Evolutionary conservation across 2,797 vertebrate species (phyloP).

Genomic region (Vespertilio murinus): DNA sequence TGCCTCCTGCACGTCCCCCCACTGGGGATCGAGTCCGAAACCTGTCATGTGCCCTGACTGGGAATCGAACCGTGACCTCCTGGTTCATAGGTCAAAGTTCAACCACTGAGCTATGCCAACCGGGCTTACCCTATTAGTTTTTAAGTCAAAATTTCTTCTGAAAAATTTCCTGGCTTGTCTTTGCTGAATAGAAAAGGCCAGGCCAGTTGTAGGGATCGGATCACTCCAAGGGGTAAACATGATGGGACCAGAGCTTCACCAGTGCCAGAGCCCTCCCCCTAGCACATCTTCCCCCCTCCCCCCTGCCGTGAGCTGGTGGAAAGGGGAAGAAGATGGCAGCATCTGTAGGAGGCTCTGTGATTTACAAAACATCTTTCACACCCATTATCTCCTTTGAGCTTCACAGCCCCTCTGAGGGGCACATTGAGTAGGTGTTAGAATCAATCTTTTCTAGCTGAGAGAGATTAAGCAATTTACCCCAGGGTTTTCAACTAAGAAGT

Average conservation of each 20-base stretch:
- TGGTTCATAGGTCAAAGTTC: too few species aligned
- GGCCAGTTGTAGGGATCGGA: not conserved
- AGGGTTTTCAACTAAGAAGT: not conserved
- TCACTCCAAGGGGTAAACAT: not conserved
- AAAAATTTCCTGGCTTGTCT: slow-evolving; percentile 9
- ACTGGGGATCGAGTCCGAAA: too few species aligned
- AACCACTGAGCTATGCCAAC: too few species aligned
- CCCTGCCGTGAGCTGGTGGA: not conserved
- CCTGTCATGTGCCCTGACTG: too few species aligned
- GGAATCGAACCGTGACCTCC: too few species aligned
- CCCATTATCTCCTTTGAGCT: not conserved
- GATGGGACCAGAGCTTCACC: not conserved
- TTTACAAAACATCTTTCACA: not conserved
- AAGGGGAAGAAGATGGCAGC: not conserved
- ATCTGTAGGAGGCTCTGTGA: not conserved
- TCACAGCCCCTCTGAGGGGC: not conserved
- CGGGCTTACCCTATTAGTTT: not conserved
- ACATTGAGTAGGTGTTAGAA: not conserved
- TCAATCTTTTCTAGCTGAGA: not conserved
- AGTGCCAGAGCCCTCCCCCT: not conserved
- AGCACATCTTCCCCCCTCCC: too few species aligned
- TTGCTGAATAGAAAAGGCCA: slow-evolving; percentile 7
- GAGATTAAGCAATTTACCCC: not conserved
- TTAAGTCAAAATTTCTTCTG: not conserved
- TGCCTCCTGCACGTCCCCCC: too few species aligned